Evolutionary conservation across 2,113 vertebrate genomes (phyloP).

Genomic region (Stegastes partitus): DNA sequence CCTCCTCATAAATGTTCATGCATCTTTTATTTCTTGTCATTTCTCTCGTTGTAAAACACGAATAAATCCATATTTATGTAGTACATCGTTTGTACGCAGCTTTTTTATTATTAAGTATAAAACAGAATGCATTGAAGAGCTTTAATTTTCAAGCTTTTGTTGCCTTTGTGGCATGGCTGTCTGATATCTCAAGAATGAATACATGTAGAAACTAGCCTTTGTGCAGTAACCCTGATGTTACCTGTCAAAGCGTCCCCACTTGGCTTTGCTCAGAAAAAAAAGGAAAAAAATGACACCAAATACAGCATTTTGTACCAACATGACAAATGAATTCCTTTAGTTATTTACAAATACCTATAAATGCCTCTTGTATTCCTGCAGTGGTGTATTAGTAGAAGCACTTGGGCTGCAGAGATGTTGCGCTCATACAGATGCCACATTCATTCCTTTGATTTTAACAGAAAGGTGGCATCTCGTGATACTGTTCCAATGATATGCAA

Average conservation of each 20-base stretch:
- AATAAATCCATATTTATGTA: slow-evolving; percentile 66
- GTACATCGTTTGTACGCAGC: neutral
- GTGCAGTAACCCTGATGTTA: slow-evolving; percentile 47
- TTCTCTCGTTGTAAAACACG: slow-evolving; percentile 5
- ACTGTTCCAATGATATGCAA: neutral
- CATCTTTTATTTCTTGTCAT: slow-evolving; percentile 11
- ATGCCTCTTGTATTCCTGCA: neutral
- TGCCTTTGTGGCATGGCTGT: slow-evolving; percentile 43
- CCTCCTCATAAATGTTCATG: slow-evolving; percentile 24
- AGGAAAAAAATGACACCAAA: slow-evolving; percentile 3
- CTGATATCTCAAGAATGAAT: neutral
- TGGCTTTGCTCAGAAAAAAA: slow-evolving; percentile 41
- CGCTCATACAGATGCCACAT: neutral
- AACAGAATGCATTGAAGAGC: slow-evolving; percentile 26
- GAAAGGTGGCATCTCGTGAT: slow-evolving; percentile 17
- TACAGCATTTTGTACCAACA: slow-evolving; percentile 23
- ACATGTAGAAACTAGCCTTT: slow-evolving; percentile 22
- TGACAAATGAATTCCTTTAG: neutral
- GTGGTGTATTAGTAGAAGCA: slow-evolving; percentile 7
- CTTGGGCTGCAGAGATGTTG: neutral
- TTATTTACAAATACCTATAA: slow-evolving; percentile 45
- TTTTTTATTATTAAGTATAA: slow-evolving; percentile 40
- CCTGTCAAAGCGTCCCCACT: slow-evolving; percentile 17
- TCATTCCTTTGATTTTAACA: slow-evolving; percentile 21
- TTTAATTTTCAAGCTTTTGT: slow-evolving; percentile 55